phyloP scores from a whole-genome alignment of 1,140 invertebrate species.

The Ceratosolen solmsi region DNA sequence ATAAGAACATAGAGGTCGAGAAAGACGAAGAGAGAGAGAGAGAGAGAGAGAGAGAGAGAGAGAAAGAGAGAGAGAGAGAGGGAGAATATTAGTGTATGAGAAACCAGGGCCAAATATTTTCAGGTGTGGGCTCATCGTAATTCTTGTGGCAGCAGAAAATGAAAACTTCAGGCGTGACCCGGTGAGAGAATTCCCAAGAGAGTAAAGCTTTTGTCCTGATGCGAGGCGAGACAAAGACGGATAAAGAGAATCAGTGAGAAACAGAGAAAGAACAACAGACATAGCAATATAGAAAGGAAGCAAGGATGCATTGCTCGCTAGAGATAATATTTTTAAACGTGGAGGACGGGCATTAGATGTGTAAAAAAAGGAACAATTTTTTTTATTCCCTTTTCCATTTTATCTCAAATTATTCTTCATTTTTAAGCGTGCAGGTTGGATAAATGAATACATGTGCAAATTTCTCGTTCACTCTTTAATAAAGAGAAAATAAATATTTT shows the following conservation, averaged over 20 bases:
- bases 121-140: not conserved
- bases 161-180: constrained; percentile 6
- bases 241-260: not conserved
- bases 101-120: not conserved
- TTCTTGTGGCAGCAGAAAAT: constrained; percentile 8
- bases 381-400: constrained; percentile 45
- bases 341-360: not conserved
- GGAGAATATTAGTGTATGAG: too few relatives aligned
- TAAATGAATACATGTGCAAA: constrained; percentile 11
- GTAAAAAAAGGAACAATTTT: constrained; percentile 51
- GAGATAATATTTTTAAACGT: constrained; percentile 38
- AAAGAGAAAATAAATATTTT: constrained; percentile 12
- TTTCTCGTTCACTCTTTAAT: constrained; percentile 6
- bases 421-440: constrained; percentile 14
- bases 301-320: not conserved
- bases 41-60: not conserved
- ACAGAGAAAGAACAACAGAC: not conserved
- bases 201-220: constrained; percentile 30
- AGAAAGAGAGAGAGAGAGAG: not conserved
- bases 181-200: not conserved
- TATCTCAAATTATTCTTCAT: constrained; percentile 28
- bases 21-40: too few relatives aligned
- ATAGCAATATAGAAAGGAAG: not conserved
- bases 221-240: not conserved
- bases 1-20: too few relatives aligned